These are phyloP conservation scores for Lutjanus campechanus DNA, from an alignment of 2,797 vertebrate species.

Conservation along the genomic window DNA sequence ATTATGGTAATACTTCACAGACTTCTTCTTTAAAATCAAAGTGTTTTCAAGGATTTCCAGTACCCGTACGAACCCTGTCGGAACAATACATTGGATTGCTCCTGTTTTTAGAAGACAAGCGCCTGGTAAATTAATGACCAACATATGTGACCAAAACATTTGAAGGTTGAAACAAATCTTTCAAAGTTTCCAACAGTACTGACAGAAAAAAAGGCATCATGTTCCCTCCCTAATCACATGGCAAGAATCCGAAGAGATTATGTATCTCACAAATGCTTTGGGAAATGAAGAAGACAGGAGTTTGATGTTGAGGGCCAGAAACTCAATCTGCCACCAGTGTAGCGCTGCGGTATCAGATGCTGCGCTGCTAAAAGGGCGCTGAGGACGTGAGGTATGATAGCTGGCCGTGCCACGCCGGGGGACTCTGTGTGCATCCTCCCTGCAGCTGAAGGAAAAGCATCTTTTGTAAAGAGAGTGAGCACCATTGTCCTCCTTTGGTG, in stretches of 20 bases:
- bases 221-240: slow-evolving; percentile 62
- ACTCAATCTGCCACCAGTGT: slow-evolving; percentile 52
- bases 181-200: slow-evolving; percentile 20
- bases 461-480: slow-evolving; percentile 72
- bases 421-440: slow-evolving; percentile 71
- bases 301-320: slow-evolving; percentile 65
- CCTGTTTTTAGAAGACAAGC: slow-evolving; percentile 40
- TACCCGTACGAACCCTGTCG: no score
- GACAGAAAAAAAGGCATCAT: slow-evolving; percentile 48
- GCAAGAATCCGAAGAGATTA: slow-evolving; percentile 64
- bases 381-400: slow-evolving; percentile 61
- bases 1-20: no score
- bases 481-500: slow-evolving; percentile 76
- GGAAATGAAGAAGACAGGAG: slow-evolving; percentile 68
- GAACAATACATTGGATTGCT: slow-evolving; percentile 24
- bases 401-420: slow-evolving; percentile 37
- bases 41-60: no score
- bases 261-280: slow-evolving; percentile 71
- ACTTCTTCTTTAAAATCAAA: no score
- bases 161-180: slow-evolving; percentile 56
- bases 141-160: slow-evolving; percentile 57
- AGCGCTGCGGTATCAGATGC: slow-evolving; percentile 53
- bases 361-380: slow-evolving; percentile 59
- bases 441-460: slow-evolving; percentile 74
- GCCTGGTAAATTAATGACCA: slow-evolving; percentile 47